Base-by-base conservation (phyloP, 1,140 invertebrate species). In the Tetragonula clypearis region DNA sequence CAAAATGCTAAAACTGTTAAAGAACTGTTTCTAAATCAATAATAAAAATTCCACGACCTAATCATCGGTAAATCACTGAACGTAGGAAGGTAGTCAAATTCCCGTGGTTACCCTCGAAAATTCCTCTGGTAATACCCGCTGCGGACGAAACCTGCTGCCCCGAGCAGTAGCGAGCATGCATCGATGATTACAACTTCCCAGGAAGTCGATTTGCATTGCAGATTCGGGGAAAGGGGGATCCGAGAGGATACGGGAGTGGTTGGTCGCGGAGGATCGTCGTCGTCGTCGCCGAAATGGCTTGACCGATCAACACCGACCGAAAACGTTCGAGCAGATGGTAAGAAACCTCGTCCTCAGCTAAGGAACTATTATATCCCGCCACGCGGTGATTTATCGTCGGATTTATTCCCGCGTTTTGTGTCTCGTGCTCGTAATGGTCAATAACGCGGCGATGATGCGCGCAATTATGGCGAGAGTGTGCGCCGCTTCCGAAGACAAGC, bases 381-480 rank as follows among this genome's bases (percentile, higher is more conserved):
- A 83, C 26, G 73, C 26, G 26, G 62, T 88, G 79, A 89, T 89
- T 88, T 89, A 88, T 89, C 65, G 75, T 30, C 53, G 55, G 17
- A 75, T 55, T 30, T 35, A 73, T 68, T 79, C 49, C 66, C 56
- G 49, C 55, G 78, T 82, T 89, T 86, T 73, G 76, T 56, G 84
- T 19, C 74, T 41, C 62, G 74, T 66, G 81, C 81, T 72, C 26
- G 30, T 88, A 89, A 90, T 89, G 78, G 88, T 55, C 85, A 89
- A 85, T 89, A 89, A 87, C 75, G 85, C 60, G 82, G 68, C 82
- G 82, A 90, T 89, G 81, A 90, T 87, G 85, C 71, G 75, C 66
- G 88, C 78, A 85, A 85, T 89, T 90, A 90, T 84, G 79, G 58
- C 58, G 41, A 49, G 41, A 49, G 41, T 41, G 87, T 60, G 17